Base-by-base conservation (phyloP, 2,888 invertebrate genomes). In the Carabus problematicus region DNA sequence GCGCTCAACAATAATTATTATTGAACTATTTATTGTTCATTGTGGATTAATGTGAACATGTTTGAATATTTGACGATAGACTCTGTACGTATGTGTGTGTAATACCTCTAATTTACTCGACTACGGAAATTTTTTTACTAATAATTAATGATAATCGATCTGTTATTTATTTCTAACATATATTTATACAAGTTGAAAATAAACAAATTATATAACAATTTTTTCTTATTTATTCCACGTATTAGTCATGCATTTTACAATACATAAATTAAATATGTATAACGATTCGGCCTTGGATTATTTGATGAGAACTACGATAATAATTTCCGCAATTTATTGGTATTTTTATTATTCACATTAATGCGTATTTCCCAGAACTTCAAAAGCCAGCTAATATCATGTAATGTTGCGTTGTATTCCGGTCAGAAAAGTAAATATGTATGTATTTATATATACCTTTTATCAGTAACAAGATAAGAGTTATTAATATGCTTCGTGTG, bases 111-210 rank as follows among this genome's bases (percentile, higher is more conserved):
- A 6, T 18, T n/a, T 47, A 47, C 12, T 47, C 12, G 29, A 64
- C 8, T 64, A 41, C 41, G 18, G 40, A 19, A 59, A 45, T 49
- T 66, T 59, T 66, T 29, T 29, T 29, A 29, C 29, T 29, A 29
- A 29, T 29, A 29, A 29, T 29, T 29, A 29, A 29, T 6, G 29
- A 29, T 29, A 29, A 39, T 59, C 40, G 40, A 60, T 60, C 60
- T 67, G 67, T 67, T 67, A 67, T 67, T 67, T 67, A 67, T 67
- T 67, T 67, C 52, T 67, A 67, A 29, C 60, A 64, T 67, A 67
- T 60, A 67, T 67, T 67, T 67, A 67, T 67, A 67, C 67, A 60
- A 67, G 67, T 67, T 67, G 67, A 67, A 67, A 60, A 67, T 67
- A 67, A 67, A 67, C 18, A 12, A 59, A 42, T 40, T 12, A 9